Conservation (phyloP, 2,888 invertebrate species). For the Tetanocera ferruginea region DNA sequence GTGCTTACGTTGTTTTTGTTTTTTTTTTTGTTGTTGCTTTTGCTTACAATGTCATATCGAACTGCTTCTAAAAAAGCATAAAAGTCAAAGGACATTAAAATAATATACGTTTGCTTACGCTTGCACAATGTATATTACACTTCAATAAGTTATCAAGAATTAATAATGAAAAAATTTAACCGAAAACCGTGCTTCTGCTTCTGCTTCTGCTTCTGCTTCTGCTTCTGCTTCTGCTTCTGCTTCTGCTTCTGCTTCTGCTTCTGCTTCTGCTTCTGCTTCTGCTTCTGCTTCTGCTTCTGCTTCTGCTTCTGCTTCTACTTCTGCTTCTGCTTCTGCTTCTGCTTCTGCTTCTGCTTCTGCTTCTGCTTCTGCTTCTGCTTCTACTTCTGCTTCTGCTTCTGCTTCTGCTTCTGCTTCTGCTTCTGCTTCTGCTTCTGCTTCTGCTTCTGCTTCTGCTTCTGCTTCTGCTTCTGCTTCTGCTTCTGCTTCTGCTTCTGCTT, state of each 20-base stretch:
- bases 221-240: neutral
- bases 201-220: neutral
- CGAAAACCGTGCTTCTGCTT: neutral
- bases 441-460: constrained; percentile 6
- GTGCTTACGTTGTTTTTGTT: neutral
- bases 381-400: too few relatives aligned
- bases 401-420: neutral
- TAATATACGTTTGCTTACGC: too few relatives aligned
- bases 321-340: too few relatives aligned
- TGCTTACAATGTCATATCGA: too few relatives aligned
- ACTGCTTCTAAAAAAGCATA: too few relatives aligned
- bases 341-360: too few relatives aligned
- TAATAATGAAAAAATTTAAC: too few relatives aligned
- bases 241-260: neutral
- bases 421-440: constrained; percentile 20
- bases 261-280: neutral
- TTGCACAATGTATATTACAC: too few relatives aligned
- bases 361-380: too few relatives aligned
- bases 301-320: too few relatives aligned
- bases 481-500: constrained; percentile 6
- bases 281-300: neutral
- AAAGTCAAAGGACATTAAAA: too few relatives aligned
- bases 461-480: constrained; percentile 30
- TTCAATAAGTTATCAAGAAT: too few relatives aligned
- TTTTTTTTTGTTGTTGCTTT: neutral